Evolutionary conservation across 2,888 invertebrate species (phyloP), one percentile per base, ranked within the genome.

Genomic region (Schrankia costaestrigalis): DNA sequence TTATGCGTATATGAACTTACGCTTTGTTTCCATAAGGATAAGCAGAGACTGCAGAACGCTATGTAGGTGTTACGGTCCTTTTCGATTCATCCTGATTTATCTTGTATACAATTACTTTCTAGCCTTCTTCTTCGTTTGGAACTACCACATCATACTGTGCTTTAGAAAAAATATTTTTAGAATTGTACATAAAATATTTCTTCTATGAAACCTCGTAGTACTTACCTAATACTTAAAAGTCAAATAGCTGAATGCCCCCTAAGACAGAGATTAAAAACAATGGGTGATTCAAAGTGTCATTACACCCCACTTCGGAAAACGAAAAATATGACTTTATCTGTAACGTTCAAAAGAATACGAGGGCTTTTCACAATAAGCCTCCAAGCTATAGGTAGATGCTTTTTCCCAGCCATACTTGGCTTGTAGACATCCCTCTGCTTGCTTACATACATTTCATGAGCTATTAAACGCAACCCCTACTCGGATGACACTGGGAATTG

Each of bases 401-500:
- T 56, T 74, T 71, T 74, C 61, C 73, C 71, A 67, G 69, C 63
- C 64, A 69, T 63, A 69, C 66, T 73, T 60, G 70, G 82, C 78
- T 66, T 68, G 66, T 71, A 71, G 77, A 67, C 71, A 63, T 70
- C 70, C 72, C 62, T 70, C 65, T 59, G 73, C 73, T 56, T 75
- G 76, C 79, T 85, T 86, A 84, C 85, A 84, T 85, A 86, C 76
- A 86, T 87, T 87, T 87, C 86, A 87, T 84, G 86, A 81, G 85
- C 79, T 80, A 85, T 87, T 87, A 83, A 81, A 78, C 79, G 61
- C 78, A 66, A 73, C 81, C 82, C 82, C 72, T 63, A 58, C 48
- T 35, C 46, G 61, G 38, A 53, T 50, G 49, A 59, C 55, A 57
- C 37, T 34, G 31, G 36, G 36, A 40, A 65, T 57, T 36, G 36